Conservation (phyloP, 2,113 vertebrate species). For the Poecile atricapillus region DNA sequence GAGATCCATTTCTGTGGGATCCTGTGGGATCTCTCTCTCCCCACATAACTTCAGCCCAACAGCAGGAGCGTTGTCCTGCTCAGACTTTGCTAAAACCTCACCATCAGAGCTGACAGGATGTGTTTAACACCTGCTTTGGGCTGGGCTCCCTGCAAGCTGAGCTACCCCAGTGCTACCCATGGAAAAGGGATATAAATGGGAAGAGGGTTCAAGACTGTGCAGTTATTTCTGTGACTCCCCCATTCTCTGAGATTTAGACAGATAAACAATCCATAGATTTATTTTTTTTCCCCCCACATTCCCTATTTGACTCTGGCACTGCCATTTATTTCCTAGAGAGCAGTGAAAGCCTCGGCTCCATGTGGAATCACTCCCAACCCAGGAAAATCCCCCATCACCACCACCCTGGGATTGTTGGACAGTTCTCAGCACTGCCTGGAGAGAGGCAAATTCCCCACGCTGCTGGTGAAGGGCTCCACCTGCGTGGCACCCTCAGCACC, state of each 20-base stretch:
- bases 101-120: neutral
- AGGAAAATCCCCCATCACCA: slow-evolving; percentile 1
- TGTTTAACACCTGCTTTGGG: neutral
- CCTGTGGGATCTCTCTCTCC: neutral
- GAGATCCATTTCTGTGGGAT: neutral
- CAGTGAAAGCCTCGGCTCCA: rapidly evolving
- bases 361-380: neutral
- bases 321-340: neutral
- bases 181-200: neutral
- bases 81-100: neutral
- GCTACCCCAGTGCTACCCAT: rapidly evolving
- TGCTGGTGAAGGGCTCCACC: neutral
- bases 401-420: neutral
- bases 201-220: neutral
- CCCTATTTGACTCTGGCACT: neutral
- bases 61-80: neutral
- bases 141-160: neutral
- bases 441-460: neutral
- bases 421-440: neutral
- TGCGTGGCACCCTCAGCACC: neutral
- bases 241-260: neutral
- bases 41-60: neutral
- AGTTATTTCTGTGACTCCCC: rapidly evolving
- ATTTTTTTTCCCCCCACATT: rapidly evolving
- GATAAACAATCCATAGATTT: neutral